Evolutionary conservation across 2,888 invertebrate species (phyloP).

Genomic region (Eugnorisma glareosa): DNA sequence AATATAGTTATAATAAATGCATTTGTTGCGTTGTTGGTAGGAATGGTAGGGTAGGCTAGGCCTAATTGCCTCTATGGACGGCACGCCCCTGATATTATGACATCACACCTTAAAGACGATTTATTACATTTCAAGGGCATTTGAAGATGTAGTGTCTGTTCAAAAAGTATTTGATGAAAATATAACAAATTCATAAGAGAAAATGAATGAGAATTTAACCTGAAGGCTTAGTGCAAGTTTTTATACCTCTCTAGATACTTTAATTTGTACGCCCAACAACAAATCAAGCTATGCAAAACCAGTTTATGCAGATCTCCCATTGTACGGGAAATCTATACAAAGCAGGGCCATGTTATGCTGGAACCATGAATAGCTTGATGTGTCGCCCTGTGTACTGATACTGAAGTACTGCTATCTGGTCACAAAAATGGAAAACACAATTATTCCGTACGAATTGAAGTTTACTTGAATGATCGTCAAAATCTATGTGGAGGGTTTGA

Average conservation of each 20-base stretch:
- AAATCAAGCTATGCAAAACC: too few species aligned
- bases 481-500: too few species aligned
- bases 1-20: too few species aligned
- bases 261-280: background rate
- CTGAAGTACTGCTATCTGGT: background rate
- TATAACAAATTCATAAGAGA: background rate
- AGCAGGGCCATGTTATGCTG: too few species aligned
- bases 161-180: background rate
- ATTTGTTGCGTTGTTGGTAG: too few species aligned
- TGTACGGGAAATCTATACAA: too few species aligned
- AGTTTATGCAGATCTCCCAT: too few species aligned
- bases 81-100: too few species aligned
- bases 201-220: background rate
- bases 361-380: too few species aligned
- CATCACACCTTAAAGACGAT: background rate
- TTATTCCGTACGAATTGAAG: background rate
- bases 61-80: too few species aligned
- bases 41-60: too few species aligned
- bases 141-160: background rate
- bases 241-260: too few species aligned
- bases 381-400: background rate
- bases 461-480: background rate
- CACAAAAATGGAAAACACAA: background rate
- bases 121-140: conserved; percentile 22
- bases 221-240: background rate